Base-by-base conservation (phyloP, 2,888 invertebrate species). In the Linnaemya tessellans region DNA sequence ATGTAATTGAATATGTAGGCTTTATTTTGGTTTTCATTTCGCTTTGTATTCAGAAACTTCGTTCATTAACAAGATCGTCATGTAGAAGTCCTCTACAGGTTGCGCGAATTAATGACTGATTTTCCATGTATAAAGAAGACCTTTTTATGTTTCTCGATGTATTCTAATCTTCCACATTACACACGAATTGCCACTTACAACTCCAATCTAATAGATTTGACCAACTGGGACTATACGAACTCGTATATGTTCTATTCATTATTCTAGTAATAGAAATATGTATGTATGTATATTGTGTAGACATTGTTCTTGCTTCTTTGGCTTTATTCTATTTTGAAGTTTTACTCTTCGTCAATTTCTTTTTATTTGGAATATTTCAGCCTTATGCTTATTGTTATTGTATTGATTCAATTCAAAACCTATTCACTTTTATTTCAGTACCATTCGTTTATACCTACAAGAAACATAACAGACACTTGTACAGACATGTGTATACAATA, bases 331-430 rank as follows among this genome's bases (percentile, higher is more conserved):
- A 71, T 64, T 75, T 75, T 65, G 41, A 43, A 43, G 11, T 67
- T 65, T 58, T 25, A 43, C 18, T 67, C 56, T 75, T 51, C 70
- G 20, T 46, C 25, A 20, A 38, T 67, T 67, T 56, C 60, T 56
- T 41, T 49, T 38, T 58, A 38, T 60, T 67, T 38, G 8, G 60
- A 80, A 62, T 62, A 60, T 73, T 73, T 62, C 38, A 62, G 84
- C 22, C 68, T 80, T 78, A 68, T 84, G 77, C 73, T 80, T 84
- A 78, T 67, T 80, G 80, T 84, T 80, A 84, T 84, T 68, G 77
- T 78, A 84, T 84, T 84, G 80, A 84, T 84, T 84, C 84, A 80
- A 84, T 84, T 80, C 80, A 78, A 84, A 84, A 84, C 67, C 80
- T 77, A 84, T 84, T 84, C 77, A 68, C 35, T 80, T 41, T 73